Evolutionary conservation across 2,113 vertebrate species (phyloP).

Genomic region (Cathartes aura): DNA sequence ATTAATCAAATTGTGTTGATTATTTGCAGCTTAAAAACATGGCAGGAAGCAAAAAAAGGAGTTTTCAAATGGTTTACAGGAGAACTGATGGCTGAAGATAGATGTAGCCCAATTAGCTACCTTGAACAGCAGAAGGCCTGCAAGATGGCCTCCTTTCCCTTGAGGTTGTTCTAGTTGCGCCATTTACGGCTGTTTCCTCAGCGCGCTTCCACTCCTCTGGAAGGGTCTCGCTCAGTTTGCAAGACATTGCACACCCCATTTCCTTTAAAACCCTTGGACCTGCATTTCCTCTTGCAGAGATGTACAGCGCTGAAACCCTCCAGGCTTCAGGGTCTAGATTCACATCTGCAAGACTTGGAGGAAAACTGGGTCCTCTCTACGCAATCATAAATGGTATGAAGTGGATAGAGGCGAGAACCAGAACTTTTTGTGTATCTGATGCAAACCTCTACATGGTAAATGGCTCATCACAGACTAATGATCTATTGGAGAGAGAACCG

Average conservation of each 20-base stretch:
- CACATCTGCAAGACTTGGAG: neutral
- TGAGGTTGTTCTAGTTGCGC: neutral
- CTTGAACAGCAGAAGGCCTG: neutral
- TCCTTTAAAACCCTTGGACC: neutral
- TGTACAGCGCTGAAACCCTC: neutral
- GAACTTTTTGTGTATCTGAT: neutral
- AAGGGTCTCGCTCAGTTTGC: neutral
- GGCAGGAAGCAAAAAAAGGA: neutral
- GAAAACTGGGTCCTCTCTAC: neutral
- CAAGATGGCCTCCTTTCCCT: neutral
- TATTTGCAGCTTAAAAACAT: neutral
- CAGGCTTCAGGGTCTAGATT: neutral
- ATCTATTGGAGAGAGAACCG: neutral
- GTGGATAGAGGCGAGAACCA: neutral
- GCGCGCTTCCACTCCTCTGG: neutral
- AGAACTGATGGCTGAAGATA: neutral
- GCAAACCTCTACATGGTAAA: neutral
- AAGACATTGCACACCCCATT: neutral
- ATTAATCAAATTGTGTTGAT: neutral
- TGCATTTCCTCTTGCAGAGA: neutral
- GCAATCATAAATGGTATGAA: neutral
- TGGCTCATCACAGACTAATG: neutral
- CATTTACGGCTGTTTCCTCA: neutral
- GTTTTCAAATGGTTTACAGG: neutral
- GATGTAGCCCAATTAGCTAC: neutral